These are phyloP conservation scores for Acanthopleura granulata DNA, from an alignment of 2,888 invertebrate genomes.

Conservation along the genomic window DNA sequence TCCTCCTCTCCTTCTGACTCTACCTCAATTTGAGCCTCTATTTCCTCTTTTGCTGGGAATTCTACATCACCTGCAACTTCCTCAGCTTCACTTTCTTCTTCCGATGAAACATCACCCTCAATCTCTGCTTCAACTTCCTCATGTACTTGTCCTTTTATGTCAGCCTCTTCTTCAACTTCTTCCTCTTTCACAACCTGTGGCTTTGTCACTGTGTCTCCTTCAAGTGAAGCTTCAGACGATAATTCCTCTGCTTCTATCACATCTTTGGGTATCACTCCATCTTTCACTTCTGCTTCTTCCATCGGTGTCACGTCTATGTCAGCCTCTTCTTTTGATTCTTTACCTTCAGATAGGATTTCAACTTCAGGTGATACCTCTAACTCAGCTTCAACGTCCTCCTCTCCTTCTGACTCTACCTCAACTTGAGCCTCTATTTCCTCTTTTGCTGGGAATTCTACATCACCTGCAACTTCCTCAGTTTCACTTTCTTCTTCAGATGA, in stretches of 20 bases:
- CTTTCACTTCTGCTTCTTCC: constrained; percentile 18
- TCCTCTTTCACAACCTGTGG: constrained; percentile 7
- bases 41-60: no score
- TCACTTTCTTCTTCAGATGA: constrained; percentile 46
- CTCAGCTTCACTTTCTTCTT: no score
- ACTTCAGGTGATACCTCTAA: background rate
- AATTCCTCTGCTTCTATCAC: constrained; percentile 27
- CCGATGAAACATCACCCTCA: no score
- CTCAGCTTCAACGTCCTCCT: background rate
- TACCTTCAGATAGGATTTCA: no score
- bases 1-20: no score
- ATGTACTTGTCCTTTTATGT: no score
- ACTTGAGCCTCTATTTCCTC: constrained; percentile 19
- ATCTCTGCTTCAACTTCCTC: no score
- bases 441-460: constrained; percentile 42
- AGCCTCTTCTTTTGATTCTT: background rate
- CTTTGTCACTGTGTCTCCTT: background rate
- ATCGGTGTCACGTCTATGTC: background rate
- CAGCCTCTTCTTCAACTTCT: no score
- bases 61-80: no score
- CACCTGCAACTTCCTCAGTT: constrained; percentile 51
- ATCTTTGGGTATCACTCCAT: constrained; percentile 22
- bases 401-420: constrained; percentile 21
- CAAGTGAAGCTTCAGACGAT: background rate
- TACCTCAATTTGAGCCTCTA: no score